A percentile compares a stretch with the other conserved stretches of the same genome.
These are phyloP conservation scores for Mactra quadrangularis DNA, from an alignment of 1,140 invertebrate genomes.

Conservation along the genomic window DNA sequence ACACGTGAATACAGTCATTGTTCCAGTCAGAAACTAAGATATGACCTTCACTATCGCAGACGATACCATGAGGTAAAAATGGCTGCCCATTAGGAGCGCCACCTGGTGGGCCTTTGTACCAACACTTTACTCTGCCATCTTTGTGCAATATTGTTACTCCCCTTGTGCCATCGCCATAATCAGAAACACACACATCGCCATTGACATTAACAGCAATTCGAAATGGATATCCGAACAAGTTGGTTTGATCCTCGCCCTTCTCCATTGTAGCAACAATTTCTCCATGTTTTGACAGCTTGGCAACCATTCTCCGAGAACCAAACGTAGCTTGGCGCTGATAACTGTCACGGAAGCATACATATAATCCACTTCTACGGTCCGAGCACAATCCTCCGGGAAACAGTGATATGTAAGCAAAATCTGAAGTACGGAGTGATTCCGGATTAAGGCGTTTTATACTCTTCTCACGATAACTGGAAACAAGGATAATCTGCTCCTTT, in stretches of 20 bases:
- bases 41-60: slow-evolving; percentile 68
- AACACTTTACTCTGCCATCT: slow-evolving; percentile 46
- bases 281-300: slow-evolving; percentile 63
- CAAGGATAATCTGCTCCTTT: slow-evolving; percentile 51
- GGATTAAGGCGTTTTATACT: slow-evolving; percentile 53
- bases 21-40: slow-evolving; percentile 75
- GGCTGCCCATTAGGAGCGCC: slow-evolving; percentile 47
- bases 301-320: slow-evolving; percentile 56
- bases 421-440: slow-evolving; percentile 54
- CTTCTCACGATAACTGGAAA: slow-evolving; percentile 59
- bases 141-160: slow-evolving; percentile 62
- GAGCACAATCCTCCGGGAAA: slow-evolving; percentile 40
- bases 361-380: slow-evolving; percentile 50
- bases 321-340: slow-evolving; percentile 37
- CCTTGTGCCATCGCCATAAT: slow-evolving; percentile 60
- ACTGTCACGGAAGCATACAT: slow-evolving; percentile 64
- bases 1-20: slow-evolving; percentile 73
- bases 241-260: slow-evolving; percentile 51
- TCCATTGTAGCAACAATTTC: slow-evolving; percentile 62
- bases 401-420: slow-evolving; percentile 58
- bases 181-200: slow-evolving; percentile 66
- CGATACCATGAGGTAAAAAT: slow-evolving; percentile 69
- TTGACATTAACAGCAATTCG: slow-evolving; percentile 64
- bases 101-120: slow-evolving; percentile 52
- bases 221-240: slow-evolving; percentile 64